These are phyloP conservation scores for Puffinus mauretanicus DNA, from an alignment of 2,113 vertebrate species.

Conservation along the genomic window DNA sequence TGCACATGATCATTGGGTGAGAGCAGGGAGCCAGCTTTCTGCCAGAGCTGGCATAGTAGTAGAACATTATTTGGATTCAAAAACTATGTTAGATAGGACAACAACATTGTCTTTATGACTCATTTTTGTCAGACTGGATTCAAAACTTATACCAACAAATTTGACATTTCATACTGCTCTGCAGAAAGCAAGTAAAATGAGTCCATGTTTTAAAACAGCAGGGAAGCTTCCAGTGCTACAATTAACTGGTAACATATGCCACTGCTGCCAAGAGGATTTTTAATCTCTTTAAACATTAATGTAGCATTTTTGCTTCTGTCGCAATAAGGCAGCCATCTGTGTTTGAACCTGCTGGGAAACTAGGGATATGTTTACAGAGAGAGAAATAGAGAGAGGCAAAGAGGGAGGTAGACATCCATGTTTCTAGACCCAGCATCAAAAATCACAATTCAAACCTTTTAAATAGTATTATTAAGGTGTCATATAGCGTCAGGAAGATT, in stretches of 20 bases:
- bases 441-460: conserved; percentile 62
- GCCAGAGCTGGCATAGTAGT: conserved; percentile 14
- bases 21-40: conserved; percentile 37
- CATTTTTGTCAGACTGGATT: conserved; percentile 70
- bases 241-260: conserved; percentile 86
- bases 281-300: conserved; percentile 83
- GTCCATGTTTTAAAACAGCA: conserved; percentile 79
- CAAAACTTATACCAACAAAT: conserved; percentile 72
- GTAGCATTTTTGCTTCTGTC: conserved; percentile 81
- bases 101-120: conserved; percentile 61
- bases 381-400: conserved; percentile 34
- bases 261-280: conserved; percentile 79
- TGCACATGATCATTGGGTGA: not conserved
- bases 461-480: conserved; percentile 60
- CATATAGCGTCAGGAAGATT: not conserved
- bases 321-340: conserved; percentile 81
- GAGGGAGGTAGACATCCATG: conserved; percentile 26
- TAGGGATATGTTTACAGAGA: conserved; percentile 68
- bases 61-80: conserved; percentile 60
- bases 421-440: conserved; percentile 49
- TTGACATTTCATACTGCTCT: conserved; percentile 74
- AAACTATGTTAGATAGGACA: conserved; percentile 55
- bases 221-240: conserved; percentile 79
- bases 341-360: conserved; percentile 77
- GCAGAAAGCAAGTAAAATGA: conserved; percentile 73